Conservation (phyloP, 2,113 vertebrate species). For the Chionodraco myersi region DNA sequence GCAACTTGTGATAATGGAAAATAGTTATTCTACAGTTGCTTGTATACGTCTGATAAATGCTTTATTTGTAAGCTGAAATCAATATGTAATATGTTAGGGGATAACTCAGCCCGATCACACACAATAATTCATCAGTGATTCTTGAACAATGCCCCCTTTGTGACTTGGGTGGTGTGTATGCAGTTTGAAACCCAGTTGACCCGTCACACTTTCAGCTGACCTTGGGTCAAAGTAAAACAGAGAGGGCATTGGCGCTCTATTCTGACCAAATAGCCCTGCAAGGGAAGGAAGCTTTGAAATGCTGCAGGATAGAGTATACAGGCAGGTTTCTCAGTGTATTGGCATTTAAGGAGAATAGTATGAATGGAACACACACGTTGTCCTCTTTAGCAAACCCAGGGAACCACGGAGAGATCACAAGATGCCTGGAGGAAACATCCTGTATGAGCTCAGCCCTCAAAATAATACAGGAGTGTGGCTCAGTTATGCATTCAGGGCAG, state of each 20-base stretch:
- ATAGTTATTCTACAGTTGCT: not conserved
- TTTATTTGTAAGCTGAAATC: not conserved
- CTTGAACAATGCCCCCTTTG: not conserved
- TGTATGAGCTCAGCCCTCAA: not conserved
- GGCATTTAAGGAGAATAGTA: constrained; percentile 19
- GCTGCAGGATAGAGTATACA: not conserved
- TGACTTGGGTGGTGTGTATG: not conserved
- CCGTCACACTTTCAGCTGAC: constrained; percentile 17
- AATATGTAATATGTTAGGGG: not conserved
- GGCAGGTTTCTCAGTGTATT: not conserved
- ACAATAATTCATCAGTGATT: not conserved
- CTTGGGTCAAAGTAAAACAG: constrained; percentile 25
- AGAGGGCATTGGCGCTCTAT: constrained; percentile 1
- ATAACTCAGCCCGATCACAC: not conserved
- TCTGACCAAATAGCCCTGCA: constrained; percentile 20
- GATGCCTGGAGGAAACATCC: constrained; percentile 47
- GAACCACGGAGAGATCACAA: constrained; percentile 67
- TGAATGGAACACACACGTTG: constrained; percentile 62
- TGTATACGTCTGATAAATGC: not conserved
- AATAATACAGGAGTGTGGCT: constrained; percentile 11
- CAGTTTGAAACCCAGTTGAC: constrained; percentile 16
- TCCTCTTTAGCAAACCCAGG: constrained; percentile 23
- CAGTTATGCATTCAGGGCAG: not conserved
- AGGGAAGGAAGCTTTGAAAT: constrained; percentile 18
- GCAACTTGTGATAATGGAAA: constrained; percentile 6